A percentile compares a stretch with the other conserved stretches of the same genome.
Conservation (phyloP, 2,113 vertebrate species). For the Hyaena hyaena region DNA sequence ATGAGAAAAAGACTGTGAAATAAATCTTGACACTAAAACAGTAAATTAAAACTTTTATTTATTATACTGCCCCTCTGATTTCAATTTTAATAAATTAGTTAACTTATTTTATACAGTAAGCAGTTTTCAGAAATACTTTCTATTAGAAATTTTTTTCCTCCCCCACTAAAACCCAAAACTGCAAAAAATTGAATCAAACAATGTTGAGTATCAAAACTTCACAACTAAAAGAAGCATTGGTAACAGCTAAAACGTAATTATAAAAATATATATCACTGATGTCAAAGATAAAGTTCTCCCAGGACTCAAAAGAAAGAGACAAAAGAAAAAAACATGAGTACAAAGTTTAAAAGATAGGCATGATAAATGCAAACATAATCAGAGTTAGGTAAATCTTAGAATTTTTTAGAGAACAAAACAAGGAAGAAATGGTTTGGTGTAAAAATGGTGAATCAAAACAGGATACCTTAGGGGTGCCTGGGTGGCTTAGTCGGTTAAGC, state of each 20-base stretch:
- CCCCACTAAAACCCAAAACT: neutral
- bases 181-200: neutral
- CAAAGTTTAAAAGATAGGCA: neutral
- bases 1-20: neutral
- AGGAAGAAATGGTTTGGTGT: neutral
- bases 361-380: neutral
- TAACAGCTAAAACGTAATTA: neutral
- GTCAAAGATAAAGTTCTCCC: neutral
- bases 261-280: neutral
- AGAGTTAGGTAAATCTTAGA: neutral
- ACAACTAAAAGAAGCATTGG: neutral
- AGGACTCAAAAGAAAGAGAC: neutral
- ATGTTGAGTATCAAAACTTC: slow-evolving; percentile 26
- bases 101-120: neutral
- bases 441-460: neutral
- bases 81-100: neutral
- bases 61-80: neutral
- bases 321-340: neutral
- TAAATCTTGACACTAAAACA: neutral
- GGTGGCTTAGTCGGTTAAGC: too few species aligned
- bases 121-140: neutral
- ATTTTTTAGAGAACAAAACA: neutral
- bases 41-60: neutral
- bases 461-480: neutral
- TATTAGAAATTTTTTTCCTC: neutral